Percentiles rank a stretch among this genome's conserved stretches.
Conservation (phyloP, 2,888 invertebrate genomes). For the Microplitis deprimator region DNA sequence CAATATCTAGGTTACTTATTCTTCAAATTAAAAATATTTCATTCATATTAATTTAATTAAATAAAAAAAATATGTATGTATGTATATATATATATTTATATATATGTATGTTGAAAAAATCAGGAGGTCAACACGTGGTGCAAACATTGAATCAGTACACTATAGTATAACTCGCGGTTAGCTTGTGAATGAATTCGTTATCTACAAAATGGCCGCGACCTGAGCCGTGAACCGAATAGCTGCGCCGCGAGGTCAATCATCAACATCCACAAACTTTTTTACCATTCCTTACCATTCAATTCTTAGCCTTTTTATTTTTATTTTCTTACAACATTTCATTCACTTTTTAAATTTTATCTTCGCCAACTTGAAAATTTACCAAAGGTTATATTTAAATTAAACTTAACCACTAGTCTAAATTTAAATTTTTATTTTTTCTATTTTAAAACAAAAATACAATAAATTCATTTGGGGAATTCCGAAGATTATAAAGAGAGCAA, state of each 20-base stretch:
- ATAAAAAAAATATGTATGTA: neutral
- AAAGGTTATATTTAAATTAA: too few species aligned
- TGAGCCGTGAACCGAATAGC: conserved; percentile 55
- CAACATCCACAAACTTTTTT: conserved; percentile 13
- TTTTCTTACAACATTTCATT: neutral
- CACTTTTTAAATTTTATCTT: neutral
- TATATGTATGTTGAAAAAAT: neutral
- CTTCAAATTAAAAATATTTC: neutral
- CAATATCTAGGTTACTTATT: neutral
- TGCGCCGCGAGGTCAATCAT: conserved; percentile 27
- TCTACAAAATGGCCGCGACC: conserved; percentile 58
- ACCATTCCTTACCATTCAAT: neutral
- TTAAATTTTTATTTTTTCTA: too few species aligned
- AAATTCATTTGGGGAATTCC: conserved; percentile 5
- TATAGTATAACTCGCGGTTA: conserved; percentile 11
- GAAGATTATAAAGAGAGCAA: conserved; percentile 3
- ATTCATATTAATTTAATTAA: neutral
- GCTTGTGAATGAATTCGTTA: conserved; percentile 65
- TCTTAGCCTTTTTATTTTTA: neutral
- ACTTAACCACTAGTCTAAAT: too few species aligned
- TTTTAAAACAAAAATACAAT: too few species aligned
- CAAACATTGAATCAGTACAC: conserved; percentile 23
- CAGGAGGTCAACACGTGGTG: conserved; percentile 22
- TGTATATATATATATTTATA: neutral
- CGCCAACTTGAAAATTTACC: neutral